Evolutionary conservation across 2,888 invertebrate genomes (phyloP).

Genomic region (Drosophila anomelani): DNA sequence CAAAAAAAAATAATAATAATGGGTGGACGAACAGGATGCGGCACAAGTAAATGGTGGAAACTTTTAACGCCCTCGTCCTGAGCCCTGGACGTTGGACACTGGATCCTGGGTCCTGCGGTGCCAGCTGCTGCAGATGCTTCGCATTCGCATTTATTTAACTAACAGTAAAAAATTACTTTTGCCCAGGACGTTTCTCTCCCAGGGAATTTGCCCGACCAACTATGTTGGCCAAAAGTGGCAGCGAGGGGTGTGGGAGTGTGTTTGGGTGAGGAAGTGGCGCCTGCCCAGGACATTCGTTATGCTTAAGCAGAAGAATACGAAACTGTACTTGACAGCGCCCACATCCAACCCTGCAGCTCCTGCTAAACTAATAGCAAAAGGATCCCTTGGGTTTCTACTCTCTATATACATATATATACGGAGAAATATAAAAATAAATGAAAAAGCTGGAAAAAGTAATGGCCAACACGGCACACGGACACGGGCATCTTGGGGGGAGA

Average conservation of each 20-base stretch:
- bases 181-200: conserved; percentile 56
- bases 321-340: conserved; percentile 78
- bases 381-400: conserved; percentile 56
- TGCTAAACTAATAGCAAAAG: conserved; percentile 70
- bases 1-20: conserved; percentile 17
- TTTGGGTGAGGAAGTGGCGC: conserved; percentile 12
- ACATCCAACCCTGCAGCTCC: conserved; percentile 40
- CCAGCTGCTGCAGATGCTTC: conserved; percentile 54
- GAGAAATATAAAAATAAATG: conserved; percentile 57
- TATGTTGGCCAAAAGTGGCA: conserved; percentile 39
- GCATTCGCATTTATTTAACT: conserved; percentile 77
- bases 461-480: conserved; percentile 60
- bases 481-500: conserved; percentile 63
- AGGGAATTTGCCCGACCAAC: conserved; percentile 59
- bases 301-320: conserved; percentile 82
- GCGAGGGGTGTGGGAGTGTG: background rate
- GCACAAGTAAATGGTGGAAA: conserved; percentile 69
- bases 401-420: conserved; percentile 37
- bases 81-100: conserved; percentile 11
- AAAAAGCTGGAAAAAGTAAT: conserved; percentile 73
- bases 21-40: conserved; percentile 48
- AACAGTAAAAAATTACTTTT: conserved; percentile 79
- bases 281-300: conserved; percentile 78
- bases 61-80: conserved; percentile 74
- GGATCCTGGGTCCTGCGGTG: conserved; percentile 35